These are phyloP conservation scores for Montipora capricornis DNA, from an alignment of 64 coral and sea anemone genomes.

Conservation along the genomic window DNA sequence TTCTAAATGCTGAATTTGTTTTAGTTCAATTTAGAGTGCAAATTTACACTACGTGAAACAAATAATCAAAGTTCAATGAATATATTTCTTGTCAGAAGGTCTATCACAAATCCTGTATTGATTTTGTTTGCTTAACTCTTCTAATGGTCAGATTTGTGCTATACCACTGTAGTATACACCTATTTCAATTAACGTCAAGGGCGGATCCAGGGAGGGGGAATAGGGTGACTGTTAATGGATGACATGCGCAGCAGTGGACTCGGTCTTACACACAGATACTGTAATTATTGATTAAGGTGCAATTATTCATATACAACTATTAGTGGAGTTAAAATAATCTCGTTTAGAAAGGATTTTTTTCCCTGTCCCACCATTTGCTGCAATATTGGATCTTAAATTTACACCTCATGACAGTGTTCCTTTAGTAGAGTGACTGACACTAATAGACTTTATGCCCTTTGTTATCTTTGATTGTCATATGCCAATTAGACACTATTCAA, in stretches of 20 bases:
- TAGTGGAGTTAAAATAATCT: too few relatives aligned
- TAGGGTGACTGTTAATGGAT: too few relatives aligned
- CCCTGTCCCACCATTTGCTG: too few relatives aligned
- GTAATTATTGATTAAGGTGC: too few relatives aligned
- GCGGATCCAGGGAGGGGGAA: too few relatives aligned
- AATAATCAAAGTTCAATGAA: background rate
- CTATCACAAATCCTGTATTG: background rate
- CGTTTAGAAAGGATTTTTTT: too few relatives aligned
- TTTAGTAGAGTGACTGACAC: too few relatives aligned
- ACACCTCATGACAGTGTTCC: too few relatives aligned
- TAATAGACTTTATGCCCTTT: background rate
- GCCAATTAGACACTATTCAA: slow-evolving; percentile 4
- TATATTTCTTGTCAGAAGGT: background rate
- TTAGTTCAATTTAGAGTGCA: slow-evolving; percentile 44
- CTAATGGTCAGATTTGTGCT: background rate
- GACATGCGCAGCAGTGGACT: too few relatives aligned
- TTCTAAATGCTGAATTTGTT: slow-evolving; percentile 62
- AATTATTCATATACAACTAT: background rate
- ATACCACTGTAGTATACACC: background rate
- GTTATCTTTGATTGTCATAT: background rate
- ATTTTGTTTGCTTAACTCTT: background rate
- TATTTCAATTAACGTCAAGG: too few relatives aligned
- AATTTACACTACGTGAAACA: background rate
- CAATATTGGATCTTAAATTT: too few relatives aligned
- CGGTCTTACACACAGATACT: too few relatives aligned